A percentile compares a stretch with the other conserved stretches of the same genome.
These are phyloP conservation scores for Lutraria lutraria DNA, from an alignment of 2,888 invertebrate species.

Conservation along the genomic window DNA sequence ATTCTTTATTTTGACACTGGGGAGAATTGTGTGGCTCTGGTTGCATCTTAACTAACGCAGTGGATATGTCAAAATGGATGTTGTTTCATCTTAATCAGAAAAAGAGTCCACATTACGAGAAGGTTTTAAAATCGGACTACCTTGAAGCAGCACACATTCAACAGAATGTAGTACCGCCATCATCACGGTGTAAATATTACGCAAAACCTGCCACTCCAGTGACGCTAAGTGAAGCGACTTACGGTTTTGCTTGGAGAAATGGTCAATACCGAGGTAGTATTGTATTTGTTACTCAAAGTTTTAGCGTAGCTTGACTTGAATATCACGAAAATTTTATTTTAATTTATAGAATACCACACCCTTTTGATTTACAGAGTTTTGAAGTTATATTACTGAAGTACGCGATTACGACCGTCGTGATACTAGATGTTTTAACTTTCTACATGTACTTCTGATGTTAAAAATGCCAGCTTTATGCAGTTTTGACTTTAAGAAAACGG, in stretches of 20 bases:
- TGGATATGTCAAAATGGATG: conserved; percentile 85
- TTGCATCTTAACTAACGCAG: conserved; percentile 81
- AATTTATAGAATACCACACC: too few species aligned
- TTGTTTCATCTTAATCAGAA: conserved; percentile 79
- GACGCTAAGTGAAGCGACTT: conserved; percentile 74
- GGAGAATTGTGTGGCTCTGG: conserved; percentile 81
- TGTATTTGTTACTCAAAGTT: background rate
- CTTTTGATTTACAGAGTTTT: too few species aligned
- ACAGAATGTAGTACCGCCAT: conserved; percentile 63
- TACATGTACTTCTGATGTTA: too few species aligned
- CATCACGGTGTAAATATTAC: conserved; percentile 66
- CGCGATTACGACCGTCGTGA: too few species aligned
- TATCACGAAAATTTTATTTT: too few species aligned
- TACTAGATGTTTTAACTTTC: too few species aligned
- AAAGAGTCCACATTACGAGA: conserved; percentile 53
- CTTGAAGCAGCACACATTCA: conserved; percentile 75
- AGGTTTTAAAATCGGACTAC: conserved; percentile 66
- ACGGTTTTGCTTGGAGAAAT: conserved; percentile 82
- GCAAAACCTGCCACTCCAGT: conserved; percentile 77
- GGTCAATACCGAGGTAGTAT: conserved; percentile 84
- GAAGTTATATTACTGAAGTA: too few species aligned
- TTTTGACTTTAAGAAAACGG: too few species aligned
- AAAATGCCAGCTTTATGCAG: too few species aligned
- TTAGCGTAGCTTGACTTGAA: too few species aligned
- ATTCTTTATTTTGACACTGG: conserved; percentile 74